Conservation (phyloP, 2,113 vertebrate genomes). For the Corythoichthys intestinalis region DNA sequence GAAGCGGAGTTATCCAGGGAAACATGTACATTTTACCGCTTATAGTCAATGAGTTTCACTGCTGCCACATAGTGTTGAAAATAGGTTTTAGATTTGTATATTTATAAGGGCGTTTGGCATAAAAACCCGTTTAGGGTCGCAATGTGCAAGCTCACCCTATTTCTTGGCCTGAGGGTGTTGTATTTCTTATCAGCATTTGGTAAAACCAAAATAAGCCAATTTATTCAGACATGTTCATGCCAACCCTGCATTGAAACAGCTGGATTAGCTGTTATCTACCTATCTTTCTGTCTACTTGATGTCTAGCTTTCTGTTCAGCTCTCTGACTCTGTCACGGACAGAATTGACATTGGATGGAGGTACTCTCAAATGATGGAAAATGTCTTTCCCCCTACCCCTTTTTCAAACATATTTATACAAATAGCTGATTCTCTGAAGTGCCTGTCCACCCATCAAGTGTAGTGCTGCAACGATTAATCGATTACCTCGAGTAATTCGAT, state of each 20-base stretch:
- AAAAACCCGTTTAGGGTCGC: background rate
- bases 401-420: background rate
- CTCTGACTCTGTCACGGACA: background rate
- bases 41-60: conserved; percentile 16
- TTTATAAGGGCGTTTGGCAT: conserved; percentile 14
- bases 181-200: background rate
- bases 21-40: conserved; percentile 45
- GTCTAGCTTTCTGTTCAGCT: background rate
- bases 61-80: background rate
- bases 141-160: background rate
- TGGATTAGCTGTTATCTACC: background rate
- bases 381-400: background rate
- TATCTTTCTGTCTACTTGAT: background rate
- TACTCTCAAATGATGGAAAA: too few relatives aligned
- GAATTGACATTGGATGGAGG: background rate
- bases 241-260: background rate
- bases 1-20: conserved; percentile 45
- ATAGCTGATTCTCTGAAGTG: background rate
- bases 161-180: conserved; percentile 1
- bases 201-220: background rate
- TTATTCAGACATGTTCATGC: background rate
- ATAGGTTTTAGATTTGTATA: conserved; percentile 23
- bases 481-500: too few relatives aligned
- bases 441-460: background rate
- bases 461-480: too few relatives aligned